Evolutionary conservation across 1,140 invertebrate species (phyloP), one percentile per base, ranked within the genome.

Genomic region (Bombus ignitus): DNA sequence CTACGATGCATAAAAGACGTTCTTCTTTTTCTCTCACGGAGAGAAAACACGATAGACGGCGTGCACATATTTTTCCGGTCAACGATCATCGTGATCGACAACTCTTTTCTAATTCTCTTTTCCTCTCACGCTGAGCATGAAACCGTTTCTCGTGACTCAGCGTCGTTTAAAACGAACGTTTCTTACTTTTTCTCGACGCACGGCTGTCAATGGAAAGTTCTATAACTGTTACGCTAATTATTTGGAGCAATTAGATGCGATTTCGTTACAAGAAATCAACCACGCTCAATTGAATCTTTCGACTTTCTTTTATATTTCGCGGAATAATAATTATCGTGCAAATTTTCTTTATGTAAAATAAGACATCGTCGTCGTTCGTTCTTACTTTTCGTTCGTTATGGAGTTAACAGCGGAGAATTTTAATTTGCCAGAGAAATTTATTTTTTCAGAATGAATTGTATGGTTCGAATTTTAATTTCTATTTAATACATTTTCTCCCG

Each of bases 61-160:
- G 44, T 25, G 68, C n/a, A 22, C 35, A 62, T 73, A 81, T 74
- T 81, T 81, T 83, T 83, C 81, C 72, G 73, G 73, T 85, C 72
- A 66, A n/a, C 73, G 81, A 83, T 83, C 73, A 53, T 44, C 80
- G 37, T 73, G 57, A 73, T 62, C 70, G 47, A 59, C 53, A 32
- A 80, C 42, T 62, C 28, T 53, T 81, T 81, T 81, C 80, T 62
- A 81, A 81, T 66, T 32, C 28, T 44, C 44, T 57, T 32, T 39
- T 42, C 66, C 66, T 37, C 66, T 39, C 66, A 71, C 72, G 32
- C 1, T 42, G 72, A 35, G 71, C 72, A 39, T 37, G 59, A 53
- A 68, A 42, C 53, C 70, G 37, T 57, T 59, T 76, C 32, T 76
- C 72, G 72, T 76, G 81, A 76, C 81, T 83, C 72, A 22, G 35